Conservation (phyloP, 2,113 vertebrate genomes). For the Lagopus leucura region DNA sequence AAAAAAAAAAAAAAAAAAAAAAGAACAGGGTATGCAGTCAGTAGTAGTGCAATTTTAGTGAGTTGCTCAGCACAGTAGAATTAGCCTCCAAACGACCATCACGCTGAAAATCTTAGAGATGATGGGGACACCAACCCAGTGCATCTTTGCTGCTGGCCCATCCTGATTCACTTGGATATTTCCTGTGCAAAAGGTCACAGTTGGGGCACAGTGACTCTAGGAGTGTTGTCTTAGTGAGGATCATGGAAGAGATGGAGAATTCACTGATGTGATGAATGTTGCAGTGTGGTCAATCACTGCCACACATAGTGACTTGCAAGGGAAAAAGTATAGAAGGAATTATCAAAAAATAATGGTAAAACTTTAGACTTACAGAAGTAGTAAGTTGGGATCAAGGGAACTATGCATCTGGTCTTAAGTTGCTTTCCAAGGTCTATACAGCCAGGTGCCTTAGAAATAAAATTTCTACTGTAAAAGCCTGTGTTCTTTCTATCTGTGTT, state of each 20-base stretch:
- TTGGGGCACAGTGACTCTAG: not conserved
- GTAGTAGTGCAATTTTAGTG: not conserved
- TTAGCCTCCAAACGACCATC: not conserved
- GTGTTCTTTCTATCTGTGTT: not conserved
- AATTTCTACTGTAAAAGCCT: not conserved
- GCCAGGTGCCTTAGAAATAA: not conserved
- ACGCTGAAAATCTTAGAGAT: not conserved
- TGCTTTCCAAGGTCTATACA: not conserved
- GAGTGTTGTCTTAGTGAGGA: not conserved
- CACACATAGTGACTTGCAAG: not conserved
- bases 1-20: rapidly evolving
- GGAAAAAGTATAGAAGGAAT: not conserved
- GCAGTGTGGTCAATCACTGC: not conserved
- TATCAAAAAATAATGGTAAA: not conserved
- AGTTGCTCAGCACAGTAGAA: not conserved
- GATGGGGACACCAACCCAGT: not conserved
- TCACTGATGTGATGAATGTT: not conserved
- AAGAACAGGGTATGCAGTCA: not conserved
- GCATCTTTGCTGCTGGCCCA: not conserved
- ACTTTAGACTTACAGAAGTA: not conserved
- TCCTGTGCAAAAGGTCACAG: not conserved
- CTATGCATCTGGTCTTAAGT: not conserved
- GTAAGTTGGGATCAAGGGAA: not conserved
- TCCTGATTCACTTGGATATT: not conserved
- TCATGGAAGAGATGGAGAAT: not conserved